Base-by-base conservation (phyloP, 2,797 vertebrate species). In the Micrastur ruficollis region DNA sequence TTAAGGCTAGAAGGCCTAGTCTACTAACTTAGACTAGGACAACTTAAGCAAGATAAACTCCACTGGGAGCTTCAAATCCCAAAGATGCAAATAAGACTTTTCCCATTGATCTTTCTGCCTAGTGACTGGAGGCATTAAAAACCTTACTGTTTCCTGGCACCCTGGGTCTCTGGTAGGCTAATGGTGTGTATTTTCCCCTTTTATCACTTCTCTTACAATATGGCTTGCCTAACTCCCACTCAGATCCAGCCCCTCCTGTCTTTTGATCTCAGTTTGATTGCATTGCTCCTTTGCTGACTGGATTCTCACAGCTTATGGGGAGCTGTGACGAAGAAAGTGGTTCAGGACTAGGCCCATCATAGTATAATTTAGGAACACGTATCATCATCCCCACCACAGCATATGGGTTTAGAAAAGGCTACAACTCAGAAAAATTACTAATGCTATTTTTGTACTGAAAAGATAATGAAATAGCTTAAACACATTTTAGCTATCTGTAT, bases 231-330 rank as follows among this genome's bases (percentile, higher is more conserved):
- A 72, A 81, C 31, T n/a, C 49, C 29, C 49, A 76, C 67, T 76
- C 74, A 87, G n/a, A n/a, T 15, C 19, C 87, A 80, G 59, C 32
- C 42, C 27, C 59, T 65, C 67, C 46, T 65, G 25, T 40, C 68
- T 87, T 92, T 89, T 80, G 40, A 87, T 92, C 68, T 86, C 78
- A 40, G 20, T 85, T 85, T 91, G 67, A 91, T 81, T 93, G 75
- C 91, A 82, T 82, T 92, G 26, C 42, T 93, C 55, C 71, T 91
- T 85, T 80, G 55, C 91, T 73, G 71, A 66, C 63, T 62, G 46
- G 46, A 72, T 84, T 84, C 34, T 76, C 81, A 73, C 25, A 36
- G 32, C 4, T 80, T 66, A 79, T 2, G 1, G 21, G 42, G 29
- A 87, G 34, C 42, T 82, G 81, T 82, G 67, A 73, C 3, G 73